Percentiles rank a stretch among this genome's conserved stretches.
Conservation (phyloP, 2,888 invertebrate species). For the Dione vanillae region DNA sequence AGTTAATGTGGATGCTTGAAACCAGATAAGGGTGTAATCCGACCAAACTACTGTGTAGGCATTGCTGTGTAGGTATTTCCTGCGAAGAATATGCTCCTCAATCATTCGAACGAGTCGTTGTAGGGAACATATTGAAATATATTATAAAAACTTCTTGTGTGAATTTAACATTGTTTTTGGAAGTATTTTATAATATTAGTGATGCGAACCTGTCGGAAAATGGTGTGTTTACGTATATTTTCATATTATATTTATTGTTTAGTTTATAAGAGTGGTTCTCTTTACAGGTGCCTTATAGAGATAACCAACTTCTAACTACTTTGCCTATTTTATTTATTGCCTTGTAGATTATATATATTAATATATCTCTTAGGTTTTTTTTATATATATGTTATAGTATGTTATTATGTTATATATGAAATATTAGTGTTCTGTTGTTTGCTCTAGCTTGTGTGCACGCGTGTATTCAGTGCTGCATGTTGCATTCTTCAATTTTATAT, state of each 20-base stretch:
- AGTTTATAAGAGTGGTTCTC: constrained; percentile 2
- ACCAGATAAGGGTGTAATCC: constrained; percentile 24
- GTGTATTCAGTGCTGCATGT: constrained; percentile 35
- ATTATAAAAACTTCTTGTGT: not conserved
- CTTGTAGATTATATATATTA: not conserved
- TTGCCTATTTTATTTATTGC: not conserved
- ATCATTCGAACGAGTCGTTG: not conserved
- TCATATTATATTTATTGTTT: not conserved
- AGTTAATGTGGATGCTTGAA: constrained; percentile 17
- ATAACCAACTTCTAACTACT: not conserved
- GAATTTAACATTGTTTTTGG: not conserved
- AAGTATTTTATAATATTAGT: not conserved
- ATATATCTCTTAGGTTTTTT: not conserved
- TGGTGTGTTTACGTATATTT: not conserved
- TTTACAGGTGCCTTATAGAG: not conserved
- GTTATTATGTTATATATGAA: too few relatives aligned
- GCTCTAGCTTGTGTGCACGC: constrained; percentile 40
- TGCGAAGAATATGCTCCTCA: not conserved
- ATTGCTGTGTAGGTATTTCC: constrained; percentile 3
- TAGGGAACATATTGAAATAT: not conserved
- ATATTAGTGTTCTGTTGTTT: constrained; percentile 34
- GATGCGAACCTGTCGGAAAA: not conserved
- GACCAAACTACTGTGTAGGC: constrained; percentile 20
- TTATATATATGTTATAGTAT: not conserved
- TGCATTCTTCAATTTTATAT: constrained; percentile 11